Conservation (phyloP, 1,140 invertebrate species). For the Macrocentrus cingulum region DNA sequence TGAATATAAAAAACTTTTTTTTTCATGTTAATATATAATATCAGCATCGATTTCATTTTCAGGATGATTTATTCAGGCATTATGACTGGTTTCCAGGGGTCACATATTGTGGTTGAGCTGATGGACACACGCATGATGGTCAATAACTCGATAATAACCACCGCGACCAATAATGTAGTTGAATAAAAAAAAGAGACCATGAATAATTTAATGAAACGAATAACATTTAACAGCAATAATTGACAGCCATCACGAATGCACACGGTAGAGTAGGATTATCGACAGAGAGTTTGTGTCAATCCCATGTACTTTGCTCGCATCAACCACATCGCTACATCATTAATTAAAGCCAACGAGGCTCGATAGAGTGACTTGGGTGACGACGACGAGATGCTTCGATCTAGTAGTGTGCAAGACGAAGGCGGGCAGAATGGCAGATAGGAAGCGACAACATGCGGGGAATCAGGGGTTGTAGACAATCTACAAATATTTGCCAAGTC, state of each 20-base stretch:
- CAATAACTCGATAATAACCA: too few species aligned
- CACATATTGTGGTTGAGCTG: too few species aligned
- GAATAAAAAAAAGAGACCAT: not conserved
- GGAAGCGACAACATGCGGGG: slow-evolving; percentile 11
- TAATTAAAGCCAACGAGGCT: slow-evolving; percentile 52
- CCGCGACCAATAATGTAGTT: not conserved
- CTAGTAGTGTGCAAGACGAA: not conserved
- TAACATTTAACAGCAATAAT: not conserved
- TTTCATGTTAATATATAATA: too few species aligned
- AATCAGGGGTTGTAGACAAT: slow-evolving; percentile 56
- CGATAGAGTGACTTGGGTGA: slow-evolving; percentile 42
- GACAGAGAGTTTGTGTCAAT: not conserved
- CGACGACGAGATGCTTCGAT: slow-evolving; percentile 4
- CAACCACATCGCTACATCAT: slow-evolving; percentile 30
- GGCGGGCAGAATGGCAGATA: not conserved
- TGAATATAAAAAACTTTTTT: too few species aligned
- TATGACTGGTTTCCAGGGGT: not conserved
- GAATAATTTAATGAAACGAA: not conserved
- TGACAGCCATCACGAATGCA: not conserved
- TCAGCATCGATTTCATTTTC: too few species aligned
- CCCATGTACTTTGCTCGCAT: not conserved
- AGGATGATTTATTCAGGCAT: not conserved
- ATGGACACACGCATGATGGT: too few species aligned
- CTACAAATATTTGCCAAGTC: slow-evolving; percentile 60
- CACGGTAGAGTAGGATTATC: too few species aligned